Evolutionary conservation across 2,113 vertebrate species (phyloP), one percentile per base, ranked within the genome.

Genomic region (Zosterops lateralis): DNA sequence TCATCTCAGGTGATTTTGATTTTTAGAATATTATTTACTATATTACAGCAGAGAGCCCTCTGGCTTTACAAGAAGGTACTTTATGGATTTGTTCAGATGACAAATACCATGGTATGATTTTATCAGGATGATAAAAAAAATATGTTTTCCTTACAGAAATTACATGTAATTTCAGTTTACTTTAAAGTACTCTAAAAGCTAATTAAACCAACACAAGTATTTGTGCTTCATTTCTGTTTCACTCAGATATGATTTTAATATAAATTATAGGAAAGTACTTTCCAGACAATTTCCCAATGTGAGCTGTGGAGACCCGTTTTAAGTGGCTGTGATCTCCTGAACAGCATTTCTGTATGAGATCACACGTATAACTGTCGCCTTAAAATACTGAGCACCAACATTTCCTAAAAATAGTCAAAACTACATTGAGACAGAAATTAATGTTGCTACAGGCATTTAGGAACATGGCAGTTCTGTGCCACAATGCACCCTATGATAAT

Each of bases 51-150:
- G 36, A 93, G 73, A 85, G 14, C 50, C 77, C 62, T 87, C 42
- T 76, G 58, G 42, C 54, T 88, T 85, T 66, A 62, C 44, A 70
- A 66, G 29, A 29, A 71, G 38, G 51, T 76, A 66, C 47, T 80
- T 73, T 47, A 50, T 38, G 21, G 42, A 76, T 83, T 83, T 93
- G 42, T 48, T 87, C 44, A 83, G 17, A 53, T 57, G 31, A 31
- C 38, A 93, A 84, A 81, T 51, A 74, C 14, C 14, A 32, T 24
- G 18, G 36, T 18, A 60, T 48, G 47, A 64, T 45, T 87, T 94
- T 92, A 87, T 82, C 73, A 68, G 50, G 26, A 61, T 34, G 64
- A 73, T 81, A 68, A 93, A 92, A 67, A 28, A 72, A 74, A 44
- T 42, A 60, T 34, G 7, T 87, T 89, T 78, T 56, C 40, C 22